Conservation (phyloP, 2,113 vertebrate genomes). For the Heteronetta atricapilla region DNA sequence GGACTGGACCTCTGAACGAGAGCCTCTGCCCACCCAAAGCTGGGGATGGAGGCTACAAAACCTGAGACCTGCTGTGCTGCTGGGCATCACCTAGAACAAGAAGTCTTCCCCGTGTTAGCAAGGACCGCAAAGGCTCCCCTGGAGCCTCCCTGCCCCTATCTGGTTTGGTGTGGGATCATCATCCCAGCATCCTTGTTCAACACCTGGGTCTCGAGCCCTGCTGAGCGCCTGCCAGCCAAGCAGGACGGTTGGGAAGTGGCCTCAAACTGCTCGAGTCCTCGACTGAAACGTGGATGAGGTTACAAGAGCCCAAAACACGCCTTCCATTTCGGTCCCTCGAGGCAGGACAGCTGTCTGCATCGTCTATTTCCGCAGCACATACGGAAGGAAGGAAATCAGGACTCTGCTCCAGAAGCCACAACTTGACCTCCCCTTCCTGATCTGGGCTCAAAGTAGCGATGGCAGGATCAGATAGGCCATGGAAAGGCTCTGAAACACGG, state of each 20-base stretch:
- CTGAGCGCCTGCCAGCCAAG: neutral
- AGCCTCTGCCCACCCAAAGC: neutral
- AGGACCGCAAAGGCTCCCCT: neutral
- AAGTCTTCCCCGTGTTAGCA: neutral
- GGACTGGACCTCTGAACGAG: neutral
- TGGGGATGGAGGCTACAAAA: neutral
- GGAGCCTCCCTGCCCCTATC: neutral
- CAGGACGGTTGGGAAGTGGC: neutral
- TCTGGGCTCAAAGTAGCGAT: neutral
- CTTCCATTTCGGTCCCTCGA: neutral
- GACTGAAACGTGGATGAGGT: neutral
- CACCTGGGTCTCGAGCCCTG: neutral
- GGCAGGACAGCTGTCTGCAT: neutral
- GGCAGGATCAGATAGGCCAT: neutral
- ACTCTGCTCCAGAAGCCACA: neutral
- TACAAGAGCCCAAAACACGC: neutral
- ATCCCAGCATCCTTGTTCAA: neutral
- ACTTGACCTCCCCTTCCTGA: conserved; percentile 14
- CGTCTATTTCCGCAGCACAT: conserved; percentile 7
- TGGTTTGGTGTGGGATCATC: neutral
- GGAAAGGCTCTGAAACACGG: neutral
- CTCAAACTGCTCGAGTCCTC: neutral
- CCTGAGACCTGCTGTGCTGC: neutral
- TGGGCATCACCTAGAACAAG: neutral
- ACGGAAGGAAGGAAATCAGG: neutral